These are phyloP conservation scores for Syritta pipiens DNA, from an alignment of 2,888 invertebrate species.

Conservation along the genomic window DNA sequence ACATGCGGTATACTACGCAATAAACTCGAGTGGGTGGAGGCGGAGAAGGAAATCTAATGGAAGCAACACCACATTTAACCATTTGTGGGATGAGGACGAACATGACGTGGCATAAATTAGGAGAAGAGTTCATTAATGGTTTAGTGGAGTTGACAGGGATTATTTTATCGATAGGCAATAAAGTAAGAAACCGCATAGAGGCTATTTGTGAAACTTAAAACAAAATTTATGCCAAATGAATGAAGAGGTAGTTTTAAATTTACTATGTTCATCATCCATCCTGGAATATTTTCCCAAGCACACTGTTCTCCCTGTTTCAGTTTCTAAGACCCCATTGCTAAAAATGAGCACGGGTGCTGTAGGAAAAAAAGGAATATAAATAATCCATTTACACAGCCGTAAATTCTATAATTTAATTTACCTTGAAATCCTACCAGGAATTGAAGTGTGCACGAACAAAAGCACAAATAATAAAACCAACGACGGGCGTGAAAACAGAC, in stretches of 20 bases:
- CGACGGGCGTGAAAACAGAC: conserved; percentile 58
- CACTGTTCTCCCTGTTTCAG: too few species aligned
- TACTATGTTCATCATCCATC: too few species aligned
- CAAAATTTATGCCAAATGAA: too few species aligned
- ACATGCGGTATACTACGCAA: too few species aligned
- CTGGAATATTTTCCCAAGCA: too few species aligned
- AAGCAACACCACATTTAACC: conserved; percentile 21
- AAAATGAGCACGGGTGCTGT: too few species aligned
- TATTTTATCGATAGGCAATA: background rate
- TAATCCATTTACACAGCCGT: background rate
- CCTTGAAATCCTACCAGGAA: conserved; percentile 23
- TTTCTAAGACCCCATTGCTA: too few species aligned
- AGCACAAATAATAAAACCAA: conserved; percentile 5
- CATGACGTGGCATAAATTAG: conserved; percentile 29
- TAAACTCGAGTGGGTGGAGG: background rate
- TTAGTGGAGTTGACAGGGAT: background rate
- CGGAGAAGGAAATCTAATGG: conserved; percentile 4
- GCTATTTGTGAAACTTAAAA: background rate
- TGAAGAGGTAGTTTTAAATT: too few species aligned
- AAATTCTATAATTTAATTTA: conserved; percentile 48
- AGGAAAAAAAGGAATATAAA: background rate
- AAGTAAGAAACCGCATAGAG: background rate
- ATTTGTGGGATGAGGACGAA: conserved; percentile 15
- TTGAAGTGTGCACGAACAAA: conserved; percentile 26
- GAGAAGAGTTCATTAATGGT: conserved; percentile 11